Percentiles rank a stretch among this genome's conserved stretches.
Evolutionary conservation across 2,113 vertebrate genomes (phyloP).

Genomic region (Indicator maculatus): DNA sequence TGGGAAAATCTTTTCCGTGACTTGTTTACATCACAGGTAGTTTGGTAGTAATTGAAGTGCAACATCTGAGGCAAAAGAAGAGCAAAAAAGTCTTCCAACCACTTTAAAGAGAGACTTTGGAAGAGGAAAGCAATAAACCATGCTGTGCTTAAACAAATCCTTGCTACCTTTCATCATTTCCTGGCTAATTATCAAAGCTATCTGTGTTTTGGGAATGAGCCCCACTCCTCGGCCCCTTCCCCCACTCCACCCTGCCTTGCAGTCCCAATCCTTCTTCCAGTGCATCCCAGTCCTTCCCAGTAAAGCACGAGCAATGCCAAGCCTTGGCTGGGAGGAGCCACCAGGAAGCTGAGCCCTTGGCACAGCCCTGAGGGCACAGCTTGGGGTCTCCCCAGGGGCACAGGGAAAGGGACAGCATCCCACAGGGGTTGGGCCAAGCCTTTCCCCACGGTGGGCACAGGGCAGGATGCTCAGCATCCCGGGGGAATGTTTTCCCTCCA

Average conservation of each 20-base stretch:
- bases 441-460: rapidly evolving
- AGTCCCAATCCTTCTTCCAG: not conserved
- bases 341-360: not conserved
- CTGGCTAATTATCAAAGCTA: conserved; percentile 70
- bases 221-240: not conserved
- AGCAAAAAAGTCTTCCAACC: conserved; percentile 54
- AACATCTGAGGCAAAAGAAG: conserved; percentile 64
- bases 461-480: not conserved
- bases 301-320: not conserved
- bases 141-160: conserved; percentile 63
- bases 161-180: conserved; percentile 67
- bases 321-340: not conserved
- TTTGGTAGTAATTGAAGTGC: conserved; percentile 55
- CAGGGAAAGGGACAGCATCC: not conserved
- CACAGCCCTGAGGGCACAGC: not conserved
- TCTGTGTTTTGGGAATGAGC: not conserved
- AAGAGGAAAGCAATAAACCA: conserved; percentile 58
- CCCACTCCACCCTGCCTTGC: not conserved
- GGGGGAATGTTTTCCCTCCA: rapidly evolving
- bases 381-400: not conserved
- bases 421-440: not conserved
- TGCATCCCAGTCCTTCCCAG: not conserved
- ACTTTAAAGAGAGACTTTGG: conserved; percentile 62
- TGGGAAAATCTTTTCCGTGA: not conserved
- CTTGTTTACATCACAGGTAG: conserved; percentile 45